Evolutionary conservation across 2,113 vertebrate species (phyloP).

Genomic region (Gnathonemus longibarbis): DNA sequence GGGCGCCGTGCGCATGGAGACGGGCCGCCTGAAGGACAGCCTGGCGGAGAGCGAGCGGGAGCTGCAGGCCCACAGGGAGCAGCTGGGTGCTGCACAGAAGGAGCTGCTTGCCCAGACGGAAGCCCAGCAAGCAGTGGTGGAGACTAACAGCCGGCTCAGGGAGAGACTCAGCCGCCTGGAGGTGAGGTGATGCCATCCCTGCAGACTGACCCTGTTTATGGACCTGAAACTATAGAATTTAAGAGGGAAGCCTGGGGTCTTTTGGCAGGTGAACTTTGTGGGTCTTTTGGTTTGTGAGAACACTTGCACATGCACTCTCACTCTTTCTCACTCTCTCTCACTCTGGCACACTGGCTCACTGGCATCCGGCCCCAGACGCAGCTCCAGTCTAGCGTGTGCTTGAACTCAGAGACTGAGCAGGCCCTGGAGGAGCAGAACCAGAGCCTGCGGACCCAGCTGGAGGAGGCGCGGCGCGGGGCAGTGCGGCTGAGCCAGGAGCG

Average conservation of each 20-base stretch:
- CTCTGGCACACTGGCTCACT: too few species aligned
- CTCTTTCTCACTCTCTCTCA: neutral
- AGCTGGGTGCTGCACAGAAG: slow-evolving; percentile 10
- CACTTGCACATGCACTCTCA: too few species aligned
- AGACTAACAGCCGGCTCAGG: slow-evolving; percentile 48
- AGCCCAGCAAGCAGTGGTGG: slow-evolving; percentile 38
- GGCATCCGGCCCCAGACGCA: slow-evolving; percentile 33
- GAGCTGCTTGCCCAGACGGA: slow-evolving; percentile 42
- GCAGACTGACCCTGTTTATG: neutral
- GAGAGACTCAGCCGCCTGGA: slow-evolving; percentile 53
- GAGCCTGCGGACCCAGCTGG: slow-evolving; percentile 67
- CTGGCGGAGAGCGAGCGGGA: slow-evolving; percentile 45
- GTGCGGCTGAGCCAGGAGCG: slow-evolving; percentile 67
- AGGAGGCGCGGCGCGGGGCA: slow-evolving; percentile 60
- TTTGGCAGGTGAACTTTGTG: neutral
- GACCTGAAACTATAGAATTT: neutral
- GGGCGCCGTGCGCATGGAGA: slow-evolving; percentile 49
- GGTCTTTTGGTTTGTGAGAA: neutral
- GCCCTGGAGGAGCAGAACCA: slow-evolving; percentile 69
- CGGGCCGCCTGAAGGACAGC: slow-evolving; percentile 54
- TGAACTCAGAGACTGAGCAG: slow-evolving; percentile 34
- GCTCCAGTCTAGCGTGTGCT: slow-evolving; percentile 42
- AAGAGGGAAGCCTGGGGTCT: neutral
- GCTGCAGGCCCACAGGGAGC: slow-evolving; percentile 4
- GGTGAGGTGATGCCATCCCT: slow-evolving; percentile 33